phyloP scores from a whole-genome alignment of 1,140 invertebrate species.

The Leptinotarsa defecta region DNA sequence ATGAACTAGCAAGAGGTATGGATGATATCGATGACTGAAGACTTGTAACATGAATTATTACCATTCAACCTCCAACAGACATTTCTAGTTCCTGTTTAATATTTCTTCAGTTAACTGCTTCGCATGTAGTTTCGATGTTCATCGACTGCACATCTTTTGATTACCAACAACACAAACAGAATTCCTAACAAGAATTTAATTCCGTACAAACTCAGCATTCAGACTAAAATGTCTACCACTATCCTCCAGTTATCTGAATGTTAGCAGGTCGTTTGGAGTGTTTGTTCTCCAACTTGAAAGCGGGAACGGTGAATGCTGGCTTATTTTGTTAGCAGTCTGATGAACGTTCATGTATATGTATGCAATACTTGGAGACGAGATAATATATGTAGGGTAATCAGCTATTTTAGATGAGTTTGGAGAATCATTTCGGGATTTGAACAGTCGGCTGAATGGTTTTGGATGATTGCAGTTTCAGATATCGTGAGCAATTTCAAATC shows the following conservation, averaged over 20 bases:
- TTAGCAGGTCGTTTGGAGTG: background rate
- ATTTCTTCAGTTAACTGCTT: background rate
- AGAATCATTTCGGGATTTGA: background rate
- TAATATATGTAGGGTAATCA: background rate
- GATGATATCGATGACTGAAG: no score
- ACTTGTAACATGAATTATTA: no score
- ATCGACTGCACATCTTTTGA: background rate
- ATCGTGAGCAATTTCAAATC: no score
- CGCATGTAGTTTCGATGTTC: background rate
- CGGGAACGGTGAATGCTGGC: background rate
- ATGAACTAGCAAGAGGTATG: no score
- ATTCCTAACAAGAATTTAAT: slow-evolving; percentile 6
- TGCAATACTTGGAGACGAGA: background rate
- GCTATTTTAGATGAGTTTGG: background rate
- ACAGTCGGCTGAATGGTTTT: background rate
- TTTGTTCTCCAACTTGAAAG: background rate
- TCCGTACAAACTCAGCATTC: background rate
- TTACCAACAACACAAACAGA: slow-evolving; percentile 6
- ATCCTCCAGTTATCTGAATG: background rate
- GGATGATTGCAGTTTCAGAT: no score
- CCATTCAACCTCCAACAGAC: no score
- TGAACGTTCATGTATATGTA: slow-evolving; percentile 3
- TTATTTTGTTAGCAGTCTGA: slow-evolving; percentile 3
- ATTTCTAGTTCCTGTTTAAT: no score
- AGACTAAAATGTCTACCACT: slow-evolving; percentile 3